Evolutionary conservation across 2,888 invertebrate genomes (phyloP).

Genomic region (Stegana nigrithorax): DNA sequence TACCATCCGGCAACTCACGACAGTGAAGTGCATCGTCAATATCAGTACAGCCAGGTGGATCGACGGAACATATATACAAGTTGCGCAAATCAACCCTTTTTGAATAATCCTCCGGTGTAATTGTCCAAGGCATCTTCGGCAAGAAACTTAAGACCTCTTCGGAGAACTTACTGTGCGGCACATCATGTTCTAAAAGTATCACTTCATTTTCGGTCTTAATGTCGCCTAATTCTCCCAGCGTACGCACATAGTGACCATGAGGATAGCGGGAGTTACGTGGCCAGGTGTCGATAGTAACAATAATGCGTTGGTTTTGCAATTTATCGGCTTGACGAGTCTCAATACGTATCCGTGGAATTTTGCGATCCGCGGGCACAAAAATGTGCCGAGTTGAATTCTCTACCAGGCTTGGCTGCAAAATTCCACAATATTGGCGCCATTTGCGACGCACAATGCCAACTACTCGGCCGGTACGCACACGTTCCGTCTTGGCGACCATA

Average conservation of each 20-base stretch:
- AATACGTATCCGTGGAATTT: conserved; percentile 93
- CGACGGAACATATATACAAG: conserved; percentile 91
- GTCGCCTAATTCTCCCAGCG: conserved; percentile 91
- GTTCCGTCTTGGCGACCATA: conserved; percentile 63
- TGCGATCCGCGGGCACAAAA: conserved; percentile 93
- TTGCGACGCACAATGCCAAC: conserved; percentile 97
- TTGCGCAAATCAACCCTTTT: conserved; percentile 87
- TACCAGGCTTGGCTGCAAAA: conserved; percentile 82
- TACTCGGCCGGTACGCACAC: conserved; percentile 78
- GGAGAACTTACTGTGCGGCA: conserved; percentile 95
- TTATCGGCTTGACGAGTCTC: conserved; percentile 92
- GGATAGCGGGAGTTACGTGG: conserved; percentile 93
- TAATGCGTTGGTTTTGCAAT: conserved; percentile 85
- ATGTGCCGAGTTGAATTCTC: conserved; percentile 82
- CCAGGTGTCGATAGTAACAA: conserved; percentile 98
- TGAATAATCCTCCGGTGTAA: conserved; percentile 84
- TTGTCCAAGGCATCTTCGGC: conserved; percentile 89
- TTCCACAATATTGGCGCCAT: conserved; percentile 98
- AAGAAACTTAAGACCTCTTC: conserved; percentile 92
- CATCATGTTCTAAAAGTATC: conserved; percentile 93
- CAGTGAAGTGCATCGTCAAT: conserved; percentile 99
- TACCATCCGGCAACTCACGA: conserved; percentile 77
- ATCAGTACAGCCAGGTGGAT: conserved; percentile 98
- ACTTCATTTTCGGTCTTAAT: conserved; percentile 97
- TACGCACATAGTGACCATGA: conserved; percentile 94